These are phyloP conservation scores for Nettapus auritus DNA, from an alignment of 2,113 vertebrate genomes.

Conservation along the genomic window DNA sequence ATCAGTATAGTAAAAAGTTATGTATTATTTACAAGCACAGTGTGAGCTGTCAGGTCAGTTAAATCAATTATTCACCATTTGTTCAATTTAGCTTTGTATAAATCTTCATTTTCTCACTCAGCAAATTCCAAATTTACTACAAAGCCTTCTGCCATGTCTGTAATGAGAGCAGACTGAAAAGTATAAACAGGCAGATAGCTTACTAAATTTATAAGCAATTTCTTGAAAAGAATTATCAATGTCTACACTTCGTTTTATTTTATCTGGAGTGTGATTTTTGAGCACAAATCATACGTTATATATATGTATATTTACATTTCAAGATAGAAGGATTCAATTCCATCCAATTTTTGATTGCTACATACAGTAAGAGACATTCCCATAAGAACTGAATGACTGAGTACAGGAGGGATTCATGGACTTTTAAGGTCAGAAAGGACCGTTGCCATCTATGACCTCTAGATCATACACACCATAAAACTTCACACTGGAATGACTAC, in stretches of 20 bases:
- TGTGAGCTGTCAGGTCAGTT: conserved; percentile 77
- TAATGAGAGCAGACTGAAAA: conserved; percentile 64
- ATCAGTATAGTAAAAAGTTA: conserved; percentile 58
- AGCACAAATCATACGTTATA: conserved; percentile 19
- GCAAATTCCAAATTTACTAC: conserved; percentile 71
- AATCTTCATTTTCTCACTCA: conserved; percentile 79
- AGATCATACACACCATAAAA: background rate
- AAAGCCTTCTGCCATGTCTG: conserved; percentile 44
- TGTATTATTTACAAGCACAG: conserved; percentile 77
- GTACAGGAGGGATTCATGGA: background rate
- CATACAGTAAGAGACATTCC: background rate
- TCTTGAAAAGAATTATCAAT: conserved; percentile 9
- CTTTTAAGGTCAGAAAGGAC: background rate
- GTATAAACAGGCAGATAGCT: conserved; percentile 35
- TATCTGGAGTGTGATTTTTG: conserved; percentile 37
- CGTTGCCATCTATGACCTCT: background rate
- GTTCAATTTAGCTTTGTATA: conserved; percentile 78
- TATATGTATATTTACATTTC: background rate
- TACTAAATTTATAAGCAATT: conserved; percentile 58
- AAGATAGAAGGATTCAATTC: background rate
- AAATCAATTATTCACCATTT: conserved; percentile 82
- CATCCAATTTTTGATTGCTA: background rate
- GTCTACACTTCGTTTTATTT: conserved; percentile 22
- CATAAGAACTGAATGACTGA: background rate
- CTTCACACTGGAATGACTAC: background rate